These are phyloP conservation scores for Mesitornis unicolor DNA, from an alignment of 2,113 vertebrate species.

Conservation along the genomic window DNA sequence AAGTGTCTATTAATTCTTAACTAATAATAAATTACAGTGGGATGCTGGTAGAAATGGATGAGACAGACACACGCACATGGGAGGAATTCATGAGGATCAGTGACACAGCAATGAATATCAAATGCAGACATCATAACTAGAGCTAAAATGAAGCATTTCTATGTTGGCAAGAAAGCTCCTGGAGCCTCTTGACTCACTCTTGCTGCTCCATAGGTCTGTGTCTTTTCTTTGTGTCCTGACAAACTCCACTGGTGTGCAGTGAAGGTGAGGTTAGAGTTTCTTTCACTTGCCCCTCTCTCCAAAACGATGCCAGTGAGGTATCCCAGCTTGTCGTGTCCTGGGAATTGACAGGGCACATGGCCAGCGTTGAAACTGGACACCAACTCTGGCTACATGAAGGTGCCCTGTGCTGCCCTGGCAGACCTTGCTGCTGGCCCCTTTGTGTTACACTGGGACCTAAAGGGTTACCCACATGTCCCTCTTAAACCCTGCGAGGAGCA, in stretches of 20 bases:
- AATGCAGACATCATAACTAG: background rate
- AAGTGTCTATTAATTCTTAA: constrained; percentile 57
- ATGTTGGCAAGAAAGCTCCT: background rate
- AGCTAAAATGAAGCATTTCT: background rate
- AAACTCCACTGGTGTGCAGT: accelerated
- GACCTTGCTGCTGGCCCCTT: background rate
- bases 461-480: background rate
- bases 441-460: background rate
- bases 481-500: background rate
- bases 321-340: background rate
- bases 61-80: background rate
- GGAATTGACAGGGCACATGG: accelerated
- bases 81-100: constrained; percentile 39
- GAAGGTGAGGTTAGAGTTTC: accelerated
- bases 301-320: background rate
- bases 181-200: background rate
- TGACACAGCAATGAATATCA: constrained; percentile 10
- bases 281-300: background rate
- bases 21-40: constrained; percentile 63
- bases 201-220: background rate
- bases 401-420: background rate
- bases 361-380: background rate
- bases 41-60: constrained; percentile 43
- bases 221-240: background rate
- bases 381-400: background rate